phyloP scores from a whole-genome alignment of 2,888 invertebrate species.

The Limnephilus auricula region DNA sequence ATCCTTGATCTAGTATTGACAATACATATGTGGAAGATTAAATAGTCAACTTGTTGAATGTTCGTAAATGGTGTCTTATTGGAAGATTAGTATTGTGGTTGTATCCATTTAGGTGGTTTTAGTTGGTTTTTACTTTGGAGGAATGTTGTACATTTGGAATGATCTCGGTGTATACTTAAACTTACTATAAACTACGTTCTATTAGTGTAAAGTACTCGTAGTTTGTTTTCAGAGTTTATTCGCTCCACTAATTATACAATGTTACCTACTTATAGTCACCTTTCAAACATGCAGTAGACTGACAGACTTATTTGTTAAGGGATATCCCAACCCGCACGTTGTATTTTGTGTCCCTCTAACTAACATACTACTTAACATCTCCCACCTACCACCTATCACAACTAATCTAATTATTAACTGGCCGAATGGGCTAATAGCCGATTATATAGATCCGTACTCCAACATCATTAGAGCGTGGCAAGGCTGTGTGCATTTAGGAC shows the following conservation, averaged over 20 bases:
- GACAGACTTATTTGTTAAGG: slow-evolving; percentile 63
- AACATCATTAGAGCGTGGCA: slow-evolving; percentile 80
- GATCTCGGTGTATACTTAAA: slow-evolving; percentile 63
- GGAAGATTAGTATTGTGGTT: slow-evolving; percentile 66
- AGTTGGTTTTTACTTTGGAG: slow-evolving; percentile 57
- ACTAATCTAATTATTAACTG: slow-evolving; percentile 1
- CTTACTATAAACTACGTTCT: slow-evolving; percentile 63
- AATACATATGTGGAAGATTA: slow-evolving; percentile 51
- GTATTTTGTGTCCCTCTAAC: slow-evolving; percentile 63
- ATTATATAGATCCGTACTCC: slow-evolving; percentile 43
- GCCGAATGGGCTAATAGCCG: not conserved
- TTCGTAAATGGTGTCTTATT: slow-evolving; percentile 66
- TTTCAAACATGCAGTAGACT: slow-evolving; percentile 64
- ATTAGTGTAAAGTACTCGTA: slow-evolving; percentile 64
- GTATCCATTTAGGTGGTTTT: slow-evolving; percentile 65
- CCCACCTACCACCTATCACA: not conserved
- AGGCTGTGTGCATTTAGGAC: slow-evolving; percentile 84
- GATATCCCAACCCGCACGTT: slow-evolving; percentile 66
- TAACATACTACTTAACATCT: slow-evolving; percentile 3
- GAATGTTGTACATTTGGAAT: slow-evolving; percentile 66
- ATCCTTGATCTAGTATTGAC: slow-evolving; percentile 74
- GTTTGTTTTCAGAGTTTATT: slow-evolving; percentile 62
- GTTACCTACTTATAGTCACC: slow-evolving; percentile 60
- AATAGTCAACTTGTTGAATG: slow-evolving; percentile 61
- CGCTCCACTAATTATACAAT: slow-evolving; percentile 50